Evolutionary conservation across 2,888 invertebrate species (phyloP), one percentile per base, ranked within the genome.

Genomic region (Oligia latruncula): DNA sequence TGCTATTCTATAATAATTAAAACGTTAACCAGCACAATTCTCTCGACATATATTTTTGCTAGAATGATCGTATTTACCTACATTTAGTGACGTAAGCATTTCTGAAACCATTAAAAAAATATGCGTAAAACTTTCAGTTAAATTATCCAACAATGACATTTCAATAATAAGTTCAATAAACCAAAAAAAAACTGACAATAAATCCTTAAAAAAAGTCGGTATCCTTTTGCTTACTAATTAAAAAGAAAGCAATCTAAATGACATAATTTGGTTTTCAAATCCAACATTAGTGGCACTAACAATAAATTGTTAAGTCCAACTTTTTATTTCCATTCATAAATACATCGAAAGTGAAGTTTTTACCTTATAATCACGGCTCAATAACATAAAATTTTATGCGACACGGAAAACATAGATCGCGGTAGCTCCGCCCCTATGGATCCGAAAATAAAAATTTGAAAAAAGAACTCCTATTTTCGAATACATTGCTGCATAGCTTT

Each of bases 381-480:
- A 87, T 88, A 91, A 87, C 90, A 91, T 94, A 91, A 90, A 84
- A 90, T 93, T 95, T 94, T 92, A 94, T 92, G 91, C 82, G 83
- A 84, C 83, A 87, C 92, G 93, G 94, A 93, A 94, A 91, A 86
- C 89, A 90, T 94, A 91, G 82, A 92, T 92, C 90, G 84, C 80
- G 80, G 46, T 79, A 80, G 88, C 92, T 89, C 91, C 92, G 90
- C 92, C 93, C 90, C 71, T 60, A 46, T 71, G n/a, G 75, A 64
- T 40, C 68, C 72, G 8, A 73, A 70, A 72, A 77, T 40, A 70
- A 79, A 75, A 83, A 76, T 43, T 71, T 1, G 4, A 80, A 81
- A 87, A 75, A 77, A 52, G 11, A 40, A 11, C 6, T 13, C 20
- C 1, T 5, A 15, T 52, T 82, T 82, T 17, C 8, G 11, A 29